Percentiles rank a stretch among this genome's conserved stretches.
phyloP scores from a whole-genome alignment of 2,113 vertebrate species.

The Takifugu flavidus region DNA sequence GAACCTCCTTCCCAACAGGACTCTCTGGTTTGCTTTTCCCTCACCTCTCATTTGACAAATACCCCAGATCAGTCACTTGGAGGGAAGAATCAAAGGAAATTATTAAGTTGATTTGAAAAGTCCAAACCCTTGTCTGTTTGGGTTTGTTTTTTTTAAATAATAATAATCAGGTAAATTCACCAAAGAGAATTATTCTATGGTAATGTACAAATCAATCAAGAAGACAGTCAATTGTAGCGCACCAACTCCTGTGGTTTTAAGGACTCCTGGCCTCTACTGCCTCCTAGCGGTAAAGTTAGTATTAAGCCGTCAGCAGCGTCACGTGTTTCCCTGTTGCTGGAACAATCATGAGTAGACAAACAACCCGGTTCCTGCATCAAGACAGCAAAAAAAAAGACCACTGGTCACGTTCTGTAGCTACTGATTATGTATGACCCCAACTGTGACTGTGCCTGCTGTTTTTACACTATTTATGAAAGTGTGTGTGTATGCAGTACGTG shows the following conservation, averaged over 20 bases:
- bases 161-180: background rate
- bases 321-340: background rate
- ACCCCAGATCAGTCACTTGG: constrained; percentile 22
- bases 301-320: background rate
- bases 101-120: background rate
- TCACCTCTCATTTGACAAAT: constrained; percentile 27
- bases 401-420: constrained; percentile 38
- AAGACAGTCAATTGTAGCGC: background rate
- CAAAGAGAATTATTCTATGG: background rate
- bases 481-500: constrained; percentile 31
- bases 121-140: background rate
- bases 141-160: background rate
- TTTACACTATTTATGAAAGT: constrained; percentile 68
- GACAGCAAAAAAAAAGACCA: background rate
- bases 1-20: constrained; percentile 49
- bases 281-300: constrained; percentile 40
- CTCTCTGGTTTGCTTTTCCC: constrained; percentile 47
- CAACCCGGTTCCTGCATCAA: background rate
- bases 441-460: constrained; percentile 68
- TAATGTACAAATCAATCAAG: background rate
- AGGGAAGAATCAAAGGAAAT: background rate
- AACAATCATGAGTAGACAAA: background rate
- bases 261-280: constrained; percentile 42
- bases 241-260: background rate
- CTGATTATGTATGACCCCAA: constrained; percentile 51